Conservation (phyloP, 1,140 invertebrate species). For the Metopolophium dirhodum region DNA sequence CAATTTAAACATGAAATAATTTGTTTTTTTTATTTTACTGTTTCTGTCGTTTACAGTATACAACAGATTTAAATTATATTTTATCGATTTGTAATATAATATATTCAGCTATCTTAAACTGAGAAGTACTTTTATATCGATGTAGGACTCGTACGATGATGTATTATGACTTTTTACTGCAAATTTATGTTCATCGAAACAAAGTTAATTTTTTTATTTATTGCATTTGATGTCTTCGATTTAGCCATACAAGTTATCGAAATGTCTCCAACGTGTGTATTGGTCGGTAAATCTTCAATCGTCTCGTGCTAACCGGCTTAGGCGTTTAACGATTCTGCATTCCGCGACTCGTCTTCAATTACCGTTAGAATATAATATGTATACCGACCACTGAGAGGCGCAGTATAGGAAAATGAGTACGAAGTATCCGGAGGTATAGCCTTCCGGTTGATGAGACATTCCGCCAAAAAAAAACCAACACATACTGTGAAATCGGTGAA, state of each 20-base stretch:
- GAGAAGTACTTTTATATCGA: not conserved
- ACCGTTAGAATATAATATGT: conserved; percentile 33
- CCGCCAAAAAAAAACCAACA: not conserved
- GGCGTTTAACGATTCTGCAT: conserved; percentile 45
- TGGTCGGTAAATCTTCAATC: not conserved
- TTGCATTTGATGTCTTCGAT: not conserved
- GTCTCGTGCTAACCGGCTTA: not conserved
- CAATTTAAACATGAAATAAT: not conserved
- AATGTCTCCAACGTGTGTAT: not conserved
- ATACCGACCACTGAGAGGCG: not conserved
- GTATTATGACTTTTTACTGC: not conserved
- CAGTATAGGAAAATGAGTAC: not conserved
- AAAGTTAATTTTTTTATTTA: not conserved
- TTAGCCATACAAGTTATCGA: not conserved
- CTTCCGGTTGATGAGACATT: not conserved
- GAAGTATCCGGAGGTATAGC: not conserved
- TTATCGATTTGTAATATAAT: too few species aligned
- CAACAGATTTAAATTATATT: too few species aligned
- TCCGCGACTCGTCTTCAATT: conserved; percentile 43
- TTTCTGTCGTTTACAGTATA: too few species aligned
- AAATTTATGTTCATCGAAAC: not conserved
- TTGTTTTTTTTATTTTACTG: not conserved
- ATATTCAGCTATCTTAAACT: too few species aligned
- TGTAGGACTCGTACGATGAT: not conserved
- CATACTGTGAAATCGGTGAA: not conserved